Percentiles rank a stretch among this genome's conserved stretches.
Conservation (phyloP, 2,888 invertebrate genomes). For the Volucella inflata region DNA sequence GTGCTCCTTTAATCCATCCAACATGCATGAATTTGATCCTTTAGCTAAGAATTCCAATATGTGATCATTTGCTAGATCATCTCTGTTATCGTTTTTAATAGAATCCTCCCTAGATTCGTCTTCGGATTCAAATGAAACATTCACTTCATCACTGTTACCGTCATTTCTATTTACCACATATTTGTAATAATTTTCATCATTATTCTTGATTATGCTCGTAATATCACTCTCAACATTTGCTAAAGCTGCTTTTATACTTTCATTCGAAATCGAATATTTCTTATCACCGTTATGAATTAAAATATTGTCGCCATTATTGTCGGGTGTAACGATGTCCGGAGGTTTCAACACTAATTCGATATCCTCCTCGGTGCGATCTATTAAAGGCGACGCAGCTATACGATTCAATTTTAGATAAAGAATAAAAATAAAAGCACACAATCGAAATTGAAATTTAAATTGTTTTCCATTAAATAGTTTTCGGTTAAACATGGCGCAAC, state of each 20-base stretch:
- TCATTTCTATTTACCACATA: conserved; percentile 24
- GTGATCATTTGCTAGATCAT: conserved; percentile 49
- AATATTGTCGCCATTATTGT: conserved; percentile 8
- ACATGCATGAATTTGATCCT: conserved; percentile 77
- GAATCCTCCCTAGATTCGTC: not conserved
- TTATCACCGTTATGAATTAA: conserved; percentile 35
- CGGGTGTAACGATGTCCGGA: conserved; percentile 5
- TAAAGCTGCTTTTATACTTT: conserved; percentile 19
- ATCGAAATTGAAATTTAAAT: conserved; percentile 12
- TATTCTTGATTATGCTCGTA: conserved; percentile 29
- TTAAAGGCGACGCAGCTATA: conserved; percentile 63
- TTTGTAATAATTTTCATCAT: conserved; percentile 34
- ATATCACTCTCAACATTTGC: conserved; percentile 26
- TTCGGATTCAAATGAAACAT: not conserved
- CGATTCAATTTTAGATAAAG: conserved; percentile 71
- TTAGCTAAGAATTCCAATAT: conserved; percentile 34
- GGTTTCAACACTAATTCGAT: conserved; percentile 4
- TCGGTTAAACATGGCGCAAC: conserved; percentile 12
- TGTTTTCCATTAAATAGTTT: conserved; percentile 18
- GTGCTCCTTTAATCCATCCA: conserved; percentile 78
- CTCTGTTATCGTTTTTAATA: not conserved
- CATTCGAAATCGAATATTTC: conserved; percentile 18
- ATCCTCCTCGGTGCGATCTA: conserved; percentile 45
- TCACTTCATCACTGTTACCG: not conserved
- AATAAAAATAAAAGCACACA: conserved; percentile 56